Conservation (phyloP, 2,888 invertebrate species). For the Drosophila neoperkinsi region DNA sequence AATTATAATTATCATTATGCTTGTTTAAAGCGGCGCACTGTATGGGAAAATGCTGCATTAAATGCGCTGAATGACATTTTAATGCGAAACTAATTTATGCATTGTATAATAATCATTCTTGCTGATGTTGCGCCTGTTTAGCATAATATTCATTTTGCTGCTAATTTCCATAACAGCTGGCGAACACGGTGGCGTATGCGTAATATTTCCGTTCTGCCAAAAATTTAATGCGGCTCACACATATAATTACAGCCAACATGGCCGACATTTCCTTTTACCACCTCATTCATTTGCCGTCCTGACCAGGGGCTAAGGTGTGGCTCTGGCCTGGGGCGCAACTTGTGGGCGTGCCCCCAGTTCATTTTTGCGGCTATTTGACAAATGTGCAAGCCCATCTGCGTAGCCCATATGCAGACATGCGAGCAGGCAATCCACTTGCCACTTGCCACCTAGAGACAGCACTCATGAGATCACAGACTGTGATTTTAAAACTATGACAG, state of each 20-base stretch:
- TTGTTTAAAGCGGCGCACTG: constrained; percentile 17
- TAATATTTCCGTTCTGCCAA: constrained; percentile 23
- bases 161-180: constrained; percentile 51
- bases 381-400: constrained; percentile 26
- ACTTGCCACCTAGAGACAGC: background rate
- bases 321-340: background rate
- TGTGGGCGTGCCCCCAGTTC: constrained; percentile 18
- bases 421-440: constrained; percentile 1
- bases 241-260: constrained; percentile 39
- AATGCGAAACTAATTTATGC: constrained; percentile 47
- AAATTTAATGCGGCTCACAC: constrained; percentile 24
- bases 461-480: constrained; percentile 1
- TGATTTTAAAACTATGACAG: background rate
- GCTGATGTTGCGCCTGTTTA: constrained; percentile 19
- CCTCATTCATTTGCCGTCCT: constrained; percentile 10
- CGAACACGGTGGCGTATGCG: constrained; percentile 45
- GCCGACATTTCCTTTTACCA: constrained; percentile 1
- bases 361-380: constrained; percentile 28
- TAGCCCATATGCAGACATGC: constrained; percentile 32
- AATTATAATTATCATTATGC: constrained; percentile 42
- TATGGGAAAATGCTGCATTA: constrained; percentile 22
- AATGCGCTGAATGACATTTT: constrained; percentile 37
- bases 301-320: constrained; percentile 27
- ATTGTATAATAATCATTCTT: constrained; percentile 21
- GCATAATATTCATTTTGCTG: constrained; percentile 35